Conservation (phyloP, 2,888 invertebrate genomes). For the Polydrusus cervinus region DNA sequence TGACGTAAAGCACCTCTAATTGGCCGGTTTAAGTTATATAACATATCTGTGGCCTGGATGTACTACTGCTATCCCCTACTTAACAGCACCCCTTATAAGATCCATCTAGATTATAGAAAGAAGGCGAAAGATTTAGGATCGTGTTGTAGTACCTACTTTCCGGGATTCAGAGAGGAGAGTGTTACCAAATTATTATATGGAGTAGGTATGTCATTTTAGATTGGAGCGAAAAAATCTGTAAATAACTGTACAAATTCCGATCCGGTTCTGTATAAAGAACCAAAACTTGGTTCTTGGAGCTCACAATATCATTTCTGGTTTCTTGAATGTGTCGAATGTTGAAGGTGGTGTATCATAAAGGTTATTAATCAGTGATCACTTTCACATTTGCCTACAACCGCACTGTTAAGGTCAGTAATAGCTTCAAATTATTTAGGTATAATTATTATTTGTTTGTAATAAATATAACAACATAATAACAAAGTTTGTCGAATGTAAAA, state of each 20-base stretch:
- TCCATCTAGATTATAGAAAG: too few relatives aligned
- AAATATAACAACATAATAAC: conserved; percentile 1
- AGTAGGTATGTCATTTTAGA: too few relatives aligned
- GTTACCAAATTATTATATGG: too few relatives aligned
- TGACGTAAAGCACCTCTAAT: too few relatives aligned
- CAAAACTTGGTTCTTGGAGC: conserved; percentile 10
- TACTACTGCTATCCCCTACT: too few relatives aligned
- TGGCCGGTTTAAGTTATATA: too few relatives aligned
- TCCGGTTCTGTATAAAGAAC: conserved; percentile 37
- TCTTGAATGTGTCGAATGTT: conserved; percentile 8
- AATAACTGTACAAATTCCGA: conserved; percentile 5
- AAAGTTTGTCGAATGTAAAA: background rate
- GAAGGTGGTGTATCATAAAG: conserved; percentile 22
- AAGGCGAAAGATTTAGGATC: too few relatives aligned
- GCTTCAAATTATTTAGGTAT: conserved; percentile 2
- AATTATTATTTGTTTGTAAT: background rate
- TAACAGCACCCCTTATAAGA: too few relatives aligned
- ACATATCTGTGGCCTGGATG: too few relatives aligned
- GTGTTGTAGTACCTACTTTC: too few relatives aligned
- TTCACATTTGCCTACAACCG: conserved; percentile 22
- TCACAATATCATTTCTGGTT: background rate
- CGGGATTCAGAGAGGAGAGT: too few relatives aligned
- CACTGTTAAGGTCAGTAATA: conserved; percentile 10
- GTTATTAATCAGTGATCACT: conserved; percentile 20
- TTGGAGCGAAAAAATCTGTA: too few relatives aligned